Evolutionary conservation across 2,113 vertebrate species (phyloP).

Genomic region (Kobus ellipsiprymnus): DNA sequence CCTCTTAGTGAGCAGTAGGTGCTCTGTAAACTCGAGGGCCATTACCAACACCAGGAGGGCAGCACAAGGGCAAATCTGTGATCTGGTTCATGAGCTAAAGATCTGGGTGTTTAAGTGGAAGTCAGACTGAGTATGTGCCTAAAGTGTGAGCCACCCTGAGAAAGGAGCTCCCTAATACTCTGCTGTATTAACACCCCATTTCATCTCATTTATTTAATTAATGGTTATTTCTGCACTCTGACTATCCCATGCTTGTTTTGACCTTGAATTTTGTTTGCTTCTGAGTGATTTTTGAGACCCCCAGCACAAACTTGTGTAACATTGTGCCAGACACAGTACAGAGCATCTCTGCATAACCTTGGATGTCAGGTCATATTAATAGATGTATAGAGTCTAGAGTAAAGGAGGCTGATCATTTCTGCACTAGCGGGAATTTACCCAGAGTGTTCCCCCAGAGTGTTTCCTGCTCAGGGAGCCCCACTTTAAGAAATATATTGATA

Average conservation of each 20-base stretch:
- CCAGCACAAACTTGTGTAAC: background rate
- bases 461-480: background rate
- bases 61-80: background rate
- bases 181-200: background rate
- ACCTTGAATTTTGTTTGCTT: background rate
- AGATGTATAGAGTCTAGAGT: background rate
- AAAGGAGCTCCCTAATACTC: background rate
- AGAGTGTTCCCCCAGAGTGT: background rate
- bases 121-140: background rate
- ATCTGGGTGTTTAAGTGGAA: background rate
- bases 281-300: background rate
- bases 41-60: background rate
- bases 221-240: background rate
- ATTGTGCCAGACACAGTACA: background rate
- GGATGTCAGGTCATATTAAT: background rate
- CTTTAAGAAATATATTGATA: background rate
- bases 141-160: background rate
- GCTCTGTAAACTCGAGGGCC: no score
- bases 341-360: background rate
- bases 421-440: background rate
- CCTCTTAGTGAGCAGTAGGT: background rate
- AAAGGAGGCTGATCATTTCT: slow-evolving; percentile 6
- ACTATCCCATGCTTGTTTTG: background rate
- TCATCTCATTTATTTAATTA: background rate
- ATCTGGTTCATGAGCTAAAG: background rate